Base-by-base conservation (phyloP, 2,113 vertebrate genomes). In the Crotophaga sulcirostris region DNA sequence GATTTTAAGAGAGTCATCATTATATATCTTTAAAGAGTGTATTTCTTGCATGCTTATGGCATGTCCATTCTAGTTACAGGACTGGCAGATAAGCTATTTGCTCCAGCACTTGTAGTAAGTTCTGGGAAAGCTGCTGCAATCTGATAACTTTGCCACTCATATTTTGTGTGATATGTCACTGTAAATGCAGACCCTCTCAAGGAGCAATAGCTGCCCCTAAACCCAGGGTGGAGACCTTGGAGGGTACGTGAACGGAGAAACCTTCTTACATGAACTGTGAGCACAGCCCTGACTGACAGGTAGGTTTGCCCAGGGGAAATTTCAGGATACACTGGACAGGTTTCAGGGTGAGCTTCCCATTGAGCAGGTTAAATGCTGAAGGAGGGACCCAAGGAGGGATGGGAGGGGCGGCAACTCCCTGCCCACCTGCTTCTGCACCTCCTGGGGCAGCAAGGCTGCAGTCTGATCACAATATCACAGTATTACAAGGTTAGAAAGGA, bases 121-220 rank as follows among this genome's bases (percentile, higher is more conserved):
- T 69, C 72, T 13, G 36, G 45, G 38, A 73, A 94, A 80, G 13
- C 4, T 84, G 42, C 8, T 49, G 36, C 45, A 78, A 26, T 16
- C 19, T 47, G 21, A 18, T 38, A n/a, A 11, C 10, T 38, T 20
- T 34, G 31, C 51, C 60, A 52, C 36, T 76, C 36, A 17, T 1
- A 47, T n/a, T 72, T 59, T 70, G 28, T 38, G 31, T 3, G 2
- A n/a, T 24, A n/a, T 0, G 4, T 12, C 67, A 52, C 18, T 31
- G 40, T 25, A 63, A 40, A 11, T 7, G 28, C 26, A n/a, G 49
- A 69, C 5, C 14, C 29, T n/a, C n/a, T 28, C 68, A 56, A 47
- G 34, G 31, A 62, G 31, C 3, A 59, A 26, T 0, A 52, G 45
- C 11, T 84, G 29, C 42, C 54, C n/a, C 11, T 3, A 91, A 55